Evolutionary conservation across 2,888 invertebrate genomes (phyloP).

Genomic region (Choristoneura rosaceana): DNA sequence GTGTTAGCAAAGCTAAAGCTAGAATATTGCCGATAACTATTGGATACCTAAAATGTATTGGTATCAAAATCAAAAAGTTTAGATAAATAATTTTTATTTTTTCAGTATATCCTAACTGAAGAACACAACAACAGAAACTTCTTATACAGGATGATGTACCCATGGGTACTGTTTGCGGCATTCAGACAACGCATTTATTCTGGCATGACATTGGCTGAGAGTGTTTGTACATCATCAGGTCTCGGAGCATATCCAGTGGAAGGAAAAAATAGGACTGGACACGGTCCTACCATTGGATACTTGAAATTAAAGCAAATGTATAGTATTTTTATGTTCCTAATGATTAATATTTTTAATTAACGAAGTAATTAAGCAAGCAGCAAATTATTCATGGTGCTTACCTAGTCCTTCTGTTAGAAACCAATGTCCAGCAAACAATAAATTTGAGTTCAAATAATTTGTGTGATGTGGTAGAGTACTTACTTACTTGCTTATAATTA

Average conservation of each 20-base stretch:
- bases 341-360: no score
- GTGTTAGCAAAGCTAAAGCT: no score
- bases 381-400: no score
- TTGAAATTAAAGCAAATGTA: conserved; percentile 86
- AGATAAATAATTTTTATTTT: conserved; percentile 48
- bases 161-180: conserved; percentile 93
- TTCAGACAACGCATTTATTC: conserved; percentile 96
- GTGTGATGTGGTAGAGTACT: no score
- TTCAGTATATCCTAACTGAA: conserved; percentile 92
- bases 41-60: no score
- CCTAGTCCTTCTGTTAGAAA: no score
- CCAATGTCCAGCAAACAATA: no score
- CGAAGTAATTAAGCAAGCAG: no score
- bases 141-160: conserved; percentile 92
- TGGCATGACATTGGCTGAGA: conserved; percentile 95
- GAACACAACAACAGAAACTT: conserved; percentile 91
- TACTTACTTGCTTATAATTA: no score
- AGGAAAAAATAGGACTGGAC: conserved; percentile 90
- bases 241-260: conserved; percentile 95
- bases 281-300: conserved; percentile 93
- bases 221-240: conserved; percentile 96
- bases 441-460: no score
- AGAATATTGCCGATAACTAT: no score
- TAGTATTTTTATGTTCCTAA: neutral
- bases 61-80: no score